Conservation (phyloP, 2,888 invertebrate genomes). For the Ecliptopera silaceata region DNA sequence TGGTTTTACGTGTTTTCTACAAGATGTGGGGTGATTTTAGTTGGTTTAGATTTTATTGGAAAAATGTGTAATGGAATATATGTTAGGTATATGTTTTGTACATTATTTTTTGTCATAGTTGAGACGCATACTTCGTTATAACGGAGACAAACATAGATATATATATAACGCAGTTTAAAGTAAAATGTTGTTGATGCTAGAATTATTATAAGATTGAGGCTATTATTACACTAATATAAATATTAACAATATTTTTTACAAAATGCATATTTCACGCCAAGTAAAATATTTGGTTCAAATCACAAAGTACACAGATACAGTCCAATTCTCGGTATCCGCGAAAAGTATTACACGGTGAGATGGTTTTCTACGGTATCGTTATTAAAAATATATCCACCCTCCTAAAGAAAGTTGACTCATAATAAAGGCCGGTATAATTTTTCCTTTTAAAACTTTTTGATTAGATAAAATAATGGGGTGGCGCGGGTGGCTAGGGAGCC, state of each 20-base stretch:
- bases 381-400: slow-evolving; percentile 82
- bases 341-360: slow-evolving; percentile 33
- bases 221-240: too few species aligned
- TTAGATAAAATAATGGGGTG: slow-evolving; percentile 84
- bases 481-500: slow-evolving; percentile 62
- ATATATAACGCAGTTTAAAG: too few species aligned
- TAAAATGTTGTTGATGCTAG: too few species aligned
- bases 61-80: too few species aligned
- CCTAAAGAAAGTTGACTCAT: slow-evolving; percentile 80
- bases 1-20: slow-evolving; percentile 30
- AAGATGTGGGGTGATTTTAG: slow-evolving; percentile 3
- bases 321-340: slow-evolving; percentile 44
- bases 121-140: too few species aligned
- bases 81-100: background rate
- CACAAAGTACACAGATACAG: slow-evolving; percentile 50
- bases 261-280: too few species aligned
- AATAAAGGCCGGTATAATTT: slow-evolving; percentile 83
- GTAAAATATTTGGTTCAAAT: slow-evolving; percentile 17
- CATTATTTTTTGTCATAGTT: too few species aligned
- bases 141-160: too few species aligned
- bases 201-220: too few species aligned
- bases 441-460: slow-evolving; percentile 84
- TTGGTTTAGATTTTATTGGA: background rate
- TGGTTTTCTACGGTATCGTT: slow-evolving; percentile 71
- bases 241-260: too few species aligned